These are phyloP conservation scores for Campylorhamphus procurvoides DNA, from an alignment of 2,113 vertebrate genomes.

Conservation along the genomic window DNA sequence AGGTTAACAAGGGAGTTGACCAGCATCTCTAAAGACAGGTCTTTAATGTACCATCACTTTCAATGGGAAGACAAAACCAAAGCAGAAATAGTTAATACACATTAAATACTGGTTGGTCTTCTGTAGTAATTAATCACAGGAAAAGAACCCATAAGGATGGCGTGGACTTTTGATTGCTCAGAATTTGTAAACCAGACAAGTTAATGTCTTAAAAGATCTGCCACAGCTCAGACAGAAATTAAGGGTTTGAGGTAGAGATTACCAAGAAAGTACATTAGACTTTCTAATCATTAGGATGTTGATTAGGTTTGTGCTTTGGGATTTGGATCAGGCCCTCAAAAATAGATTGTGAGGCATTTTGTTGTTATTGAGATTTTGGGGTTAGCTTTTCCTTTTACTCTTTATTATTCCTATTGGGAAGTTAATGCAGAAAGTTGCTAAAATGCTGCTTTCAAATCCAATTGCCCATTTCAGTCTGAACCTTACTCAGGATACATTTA, in stretches of 20 bases:
- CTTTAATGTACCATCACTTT: neutral
- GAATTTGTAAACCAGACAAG: constrained; percentile 48
- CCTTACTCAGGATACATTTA: neutral
- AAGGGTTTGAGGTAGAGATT: constrained; percentile 62
- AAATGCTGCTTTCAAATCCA: neutral
- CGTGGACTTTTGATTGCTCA: neutral
- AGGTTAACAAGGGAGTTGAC: neutral
- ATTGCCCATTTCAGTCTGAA: neutral
- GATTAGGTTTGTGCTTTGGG: constrained; percentile 66
- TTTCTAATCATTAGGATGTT: constrained; percentile 60
- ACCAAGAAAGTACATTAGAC: constrained; percentile 54
- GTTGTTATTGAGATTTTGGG: constrained; percentile 40
- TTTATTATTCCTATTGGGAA: constrained; percentile 40
- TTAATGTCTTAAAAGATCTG: constrained; percentile 42
- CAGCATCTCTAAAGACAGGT: neutral
- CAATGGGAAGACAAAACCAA: neutral
- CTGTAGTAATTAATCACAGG: neutral
- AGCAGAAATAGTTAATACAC: neutral
- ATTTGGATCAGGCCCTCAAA: constrained; percentile 59
- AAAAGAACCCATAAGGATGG: neutral
- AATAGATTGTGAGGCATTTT: constrained; percentile 35
- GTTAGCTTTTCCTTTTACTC: constrained; percentile 14
- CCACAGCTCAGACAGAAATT: constrained; percentile 51
- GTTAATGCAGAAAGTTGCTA: neutral
- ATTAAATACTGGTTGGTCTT: neutral